phyloP scores from a whole-genome alignment of 2,888 invertebrate species.

The Nymphalis c-album region DNA sequence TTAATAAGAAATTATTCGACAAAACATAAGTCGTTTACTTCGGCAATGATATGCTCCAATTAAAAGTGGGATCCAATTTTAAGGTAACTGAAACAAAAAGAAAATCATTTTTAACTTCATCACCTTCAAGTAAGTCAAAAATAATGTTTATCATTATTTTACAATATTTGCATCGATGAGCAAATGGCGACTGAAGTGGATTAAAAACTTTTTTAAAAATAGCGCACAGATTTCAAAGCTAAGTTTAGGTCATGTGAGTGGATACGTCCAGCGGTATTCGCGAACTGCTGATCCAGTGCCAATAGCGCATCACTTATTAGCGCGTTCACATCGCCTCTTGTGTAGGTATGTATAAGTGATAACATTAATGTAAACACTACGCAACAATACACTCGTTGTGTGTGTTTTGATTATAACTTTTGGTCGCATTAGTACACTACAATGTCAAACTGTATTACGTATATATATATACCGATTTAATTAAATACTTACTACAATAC shows the following conservation, averaged over 20 bases:
- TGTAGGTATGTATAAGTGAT: conserved; percentile 55
- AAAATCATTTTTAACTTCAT: conserved; percentile 26
- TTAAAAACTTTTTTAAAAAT: conserved; percentile 71
- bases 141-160: conserved; percentile 1
- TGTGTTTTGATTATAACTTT: conserved; percentile 53
- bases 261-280: conserved; percentile 55
- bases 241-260: conserved; percentile 72
- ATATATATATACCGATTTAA: too few species aligned
- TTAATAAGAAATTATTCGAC: conserved; percentile 66
- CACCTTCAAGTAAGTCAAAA: background rate
- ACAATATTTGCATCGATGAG: conserved; percentile 44
- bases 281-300: conserved; percentile 65
- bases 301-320: conserved; percentile 64
- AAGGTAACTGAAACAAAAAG: conserved; percentile 77
- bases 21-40: conserved; percentile 67
- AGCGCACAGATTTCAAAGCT: conserved; percentile 57
- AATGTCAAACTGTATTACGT: background rate
- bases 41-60: conserved; percentile 70
- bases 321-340: conserved; percentile 52
- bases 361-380: conserved; percentile 68
- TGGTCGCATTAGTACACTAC: conserved; percentile 51
- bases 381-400: conserved; percentile 51
- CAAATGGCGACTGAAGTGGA: conserved; percentile 67
- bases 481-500: too few species aligned
- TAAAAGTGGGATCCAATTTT: conserved; percentile 62